These are phyloP conservation scores for Pocillopora grandis DNA, from an alignment of 92 coral and sea anemone genomes.

Conservation along the genomic window DNA sequence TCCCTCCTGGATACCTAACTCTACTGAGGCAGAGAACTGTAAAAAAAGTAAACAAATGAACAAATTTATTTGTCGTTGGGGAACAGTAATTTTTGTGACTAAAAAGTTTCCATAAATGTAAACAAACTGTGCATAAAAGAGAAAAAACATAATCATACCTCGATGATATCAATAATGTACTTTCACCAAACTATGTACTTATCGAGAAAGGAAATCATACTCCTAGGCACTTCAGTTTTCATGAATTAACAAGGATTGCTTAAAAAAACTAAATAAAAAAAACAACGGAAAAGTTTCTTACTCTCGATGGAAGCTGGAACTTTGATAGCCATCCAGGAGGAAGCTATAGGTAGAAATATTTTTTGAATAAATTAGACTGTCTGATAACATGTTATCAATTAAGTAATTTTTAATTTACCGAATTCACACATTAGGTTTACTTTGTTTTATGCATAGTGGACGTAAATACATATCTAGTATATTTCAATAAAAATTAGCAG, in stretches of 20 bases:
- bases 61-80: background rate
- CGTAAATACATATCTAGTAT: too few species aligned
- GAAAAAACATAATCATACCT: background rate
- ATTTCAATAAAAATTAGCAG: too few species aligned
- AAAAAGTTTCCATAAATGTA: background rate
- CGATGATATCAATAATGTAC: background rate
- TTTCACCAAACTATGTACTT: background rate
- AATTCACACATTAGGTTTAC: too few species aligned
- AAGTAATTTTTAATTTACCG: too few species aligned
- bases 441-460: too few species aligned
- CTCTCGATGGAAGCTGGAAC: constrained; percentile 24
- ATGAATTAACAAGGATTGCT: background rate
- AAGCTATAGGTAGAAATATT: constrained; percentile 1
- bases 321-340: constrained; percentile 29
- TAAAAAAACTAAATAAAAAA: background rate
- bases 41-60: constrained; percentile 28
- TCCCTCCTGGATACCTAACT: constrained; percentile 41
- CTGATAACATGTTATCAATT: background rate
- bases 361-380: background rate
- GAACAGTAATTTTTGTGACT: background rate
- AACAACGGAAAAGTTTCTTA: background rate
- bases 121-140: constrained; percentile 14
- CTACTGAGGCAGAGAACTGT: constrained; percentile 55
- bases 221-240: background rate
- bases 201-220: background rate